phyloP scores from a whole-genome alignment of 2,113 vertebrate species.

The Anguilla japonica region DNA sequence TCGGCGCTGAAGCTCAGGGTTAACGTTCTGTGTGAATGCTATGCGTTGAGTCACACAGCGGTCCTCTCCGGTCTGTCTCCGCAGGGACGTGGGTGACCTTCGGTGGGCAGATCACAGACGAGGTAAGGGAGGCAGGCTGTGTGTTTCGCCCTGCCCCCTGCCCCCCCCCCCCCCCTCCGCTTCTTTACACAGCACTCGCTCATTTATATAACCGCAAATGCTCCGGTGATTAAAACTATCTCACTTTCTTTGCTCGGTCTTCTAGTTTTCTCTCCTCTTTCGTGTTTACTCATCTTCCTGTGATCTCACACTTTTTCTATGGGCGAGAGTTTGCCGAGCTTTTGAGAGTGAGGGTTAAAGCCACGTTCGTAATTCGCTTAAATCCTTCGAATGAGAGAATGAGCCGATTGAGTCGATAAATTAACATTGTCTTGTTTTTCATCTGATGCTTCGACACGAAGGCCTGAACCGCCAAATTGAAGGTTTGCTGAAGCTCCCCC shows the following conservation, averaged over 20 bases:
- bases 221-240: too few relatives aligned
- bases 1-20: not conserved
- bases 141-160: slow-evolving; percentile 27
- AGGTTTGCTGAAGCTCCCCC: not conserved
- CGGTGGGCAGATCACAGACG: slow-evolving; percentile 95
- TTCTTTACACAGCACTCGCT: not conserved
- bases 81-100: slow-evolving; percentile 99
- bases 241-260: too few relatives aligned
- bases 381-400: too few relatives aligned
- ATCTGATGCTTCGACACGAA: too few relatives aligned
- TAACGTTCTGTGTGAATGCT: not conserved
- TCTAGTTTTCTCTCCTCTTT: not conserved
- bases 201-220: too few relatives aligned
- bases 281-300: not conserved
- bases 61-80: slow-evolving; percentile 31
- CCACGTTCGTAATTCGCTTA: too few relatives aligned
- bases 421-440: too few relatives aligned
- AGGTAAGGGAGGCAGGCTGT: slow-evolving; percentile 73
- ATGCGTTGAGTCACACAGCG: not conserved
- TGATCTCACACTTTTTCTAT: too few relatives aligned
- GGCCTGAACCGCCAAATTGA: not conserved
- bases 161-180: not conserved
- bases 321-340: too few relatives aligned
- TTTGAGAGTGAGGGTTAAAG: too few relatives aligned
- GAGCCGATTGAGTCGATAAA: too few relatives aligned